Evolutionary conservation across 92 coral and sea anemone genomes (phyloP), one percentile per base, ranked within the genome.

Genomic region (Phymanthus crucifer): DNA sequence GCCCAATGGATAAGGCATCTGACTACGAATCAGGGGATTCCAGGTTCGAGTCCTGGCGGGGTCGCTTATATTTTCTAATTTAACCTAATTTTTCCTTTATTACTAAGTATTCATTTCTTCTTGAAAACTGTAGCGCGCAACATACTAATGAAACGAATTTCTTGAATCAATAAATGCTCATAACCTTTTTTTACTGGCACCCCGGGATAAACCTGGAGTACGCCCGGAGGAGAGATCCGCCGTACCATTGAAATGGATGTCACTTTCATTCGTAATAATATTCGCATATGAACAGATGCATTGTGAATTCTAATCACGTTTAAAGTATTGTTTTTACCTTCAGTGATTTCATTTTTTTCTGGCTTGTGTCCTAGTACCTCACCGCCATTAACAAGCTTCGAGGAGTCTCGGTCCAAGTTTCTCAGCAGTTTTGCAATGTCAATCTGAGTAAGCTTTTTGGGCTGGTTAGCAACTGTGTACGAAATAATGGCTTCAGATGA

Each of bases 21-120:
- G 94, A 93, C 97, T 93, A 85, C 94, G 97, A 83, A 93, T 93
- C 97, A 93, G 91, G 90, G 85, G 97, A 93, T 93, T 93, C 92
- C 94, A 93, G 94, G 97, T 93, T 93, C 92, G 89, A 90, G 90
- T 93, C 97, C 97, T 90, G 92, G 94, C 97, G 97, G 89, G 97
- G 92, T 93, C 97, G 94, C 5, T 48, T 17, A 52, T 57, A 52
- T 72, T 48, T 79, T 68, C 35, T 52, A 21, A 33, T 3, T 32
- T 4, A 54, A 17, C 1, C 19, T 10, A 8, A 54, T 4, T 8
- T 4, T 54, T 4, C 64, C n/a, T n/a, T n/a, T n/a, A n/a, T n/a
- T n/a, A n/a, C n/a, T n/a, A n/a, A n/a, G n/a, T n/a, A n/a, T n/a
- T n/a, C n/a, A n/a, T n/a, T n/a, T n/a, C n/a, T n/a, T n/a, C n/a